phyloP scores from a whole-genome alignment of 2,797 vertebrate genomes.

The Poeciliopsis paucimaculata region DNA sequence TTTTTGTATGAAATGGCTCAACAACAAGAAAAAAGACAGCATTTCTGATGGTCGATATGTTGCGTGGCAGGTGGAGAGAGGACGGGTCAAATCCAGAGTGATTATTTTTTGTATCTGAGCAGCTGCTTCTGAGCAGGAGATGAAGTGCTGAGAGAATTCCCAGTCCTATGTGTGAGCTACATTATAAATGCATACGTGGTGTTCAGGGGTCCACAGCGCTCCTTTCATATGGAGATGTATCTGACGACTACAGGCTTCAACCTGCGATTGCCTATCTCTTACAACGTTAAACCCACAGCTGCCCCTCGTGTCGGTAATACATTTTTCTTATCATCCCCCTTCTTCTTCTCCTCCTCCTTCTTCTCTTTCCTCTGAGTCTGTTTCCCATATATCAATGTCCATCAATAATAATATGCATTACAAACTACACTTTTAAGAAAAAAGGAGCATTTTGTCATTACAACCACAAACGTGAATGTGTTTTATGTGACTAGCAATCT shows the following conservation, averaged over 20 bases:
- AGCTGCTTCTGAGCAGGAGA: slow-evolving; percentile 61
- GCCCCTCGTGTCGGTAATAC: slow-evolving; percentile 49
- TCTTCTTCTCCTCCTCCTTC: slow-evolving; percentile 13
- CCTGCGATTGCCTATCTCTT: slow-evolving; percentile 64
- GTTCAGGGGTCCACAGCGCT: slow-evolving; percentile 66
- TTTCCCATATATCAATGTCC: slow-evolving; percentile 42
- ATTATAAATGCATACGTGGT: slow-evolving; percentile 73
- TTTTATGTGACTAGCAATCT: background rate
- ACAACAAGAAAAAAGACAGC: background rate
- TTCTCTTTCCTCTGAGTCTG: slow-evolving; percentile 22
- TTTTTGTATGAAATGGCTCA: slow-evolving; percentile 39
- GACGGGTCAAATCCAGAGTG: slow-evolving; percentile 63
- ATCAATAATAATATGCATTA: slow-evolving; percentile 31
- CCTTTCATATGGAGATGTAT: slow-evolving; percentile 79
- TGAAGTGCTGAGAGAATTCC: slow-evolving; percentile 56
- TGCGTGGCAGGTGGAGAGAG: slow-evolving; percentile 65
- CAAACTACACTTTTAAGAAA: background rate
- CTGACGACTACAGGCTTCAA: slow-evolving; percentile 45
- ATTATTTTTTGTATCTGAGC: slow-evolving; percentile 70
- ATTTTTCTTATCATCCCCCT: slow-evolving; percentile 26
- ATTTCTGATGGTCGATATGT: slow-evolving; percentile 17
- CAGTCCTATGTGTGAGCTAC: slow-evolving; percentile 65
- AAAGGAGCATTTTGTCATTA: background rate
- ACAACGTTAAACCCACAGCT: slow-evolving; percentile 60
- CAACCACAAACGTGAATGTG: background rate